Percentiles rank a stretch among this genome's conserved stretches.
These are phyloP conservation scores for Diabrotica balteata DNA, from an alignment of 2,888 invertebrate species.

Conservation along the genomic window DNA sequence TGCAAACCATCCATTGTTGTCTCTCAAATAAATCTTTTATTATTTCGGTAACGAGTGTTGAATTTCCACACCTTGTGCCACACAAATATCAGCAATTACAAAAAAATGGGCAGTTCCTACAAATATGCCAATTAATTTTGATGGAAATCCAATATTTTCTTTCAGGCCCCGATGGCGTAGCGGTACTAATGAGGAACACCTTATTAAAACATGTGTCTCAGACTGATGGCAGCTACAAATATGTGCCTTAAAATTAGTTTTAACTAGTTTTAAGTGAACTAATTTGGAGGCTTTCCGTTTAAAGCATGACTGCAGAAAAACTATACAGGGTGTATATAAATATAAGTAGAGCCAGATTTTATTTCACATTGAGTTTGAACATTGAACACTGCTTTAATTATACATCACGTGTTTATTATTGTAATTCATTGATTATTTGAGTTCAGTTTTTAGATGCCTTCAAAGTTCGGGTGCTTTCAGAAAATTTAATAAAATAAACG, in stretches of 20 bases:
- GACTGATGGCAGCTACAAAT: slow-evolving; percentile 20
- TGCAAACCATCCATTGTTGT: background rate
- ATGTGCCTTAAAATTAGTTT: slow-evolving; percentile 24
- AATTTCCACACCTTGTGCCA: slow-evolving; percentile 12
- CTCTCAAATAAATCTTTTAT: slow-evolving; percentile 17
- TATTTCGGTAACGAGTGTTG: slow-evolving; percentile 9
- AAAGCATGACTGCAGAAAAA: slow-evolving; percentile 13
- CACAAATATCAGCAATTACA: slow-evolving; percentile 18
- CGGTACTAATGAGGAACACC: slow-evolving; percentile 32
- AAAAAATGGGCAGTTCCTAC: slow-evolving; percentile 26
- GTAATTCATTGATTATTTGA: too few species aligned
- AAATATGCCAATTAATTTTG: slow-evolving; percentile 36
- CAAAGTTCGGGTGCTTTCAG: too few species aligned
- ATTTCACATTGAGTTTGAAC: too few species aligned
- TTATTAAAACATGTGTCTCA: slow-evolving; percentile 29
- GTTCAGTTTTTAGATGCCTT: too few species aligned
- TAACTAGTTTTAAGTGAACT: slow-evolving; percentile 27
- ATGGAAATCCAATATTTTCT: slow-evolving; percentile 35
- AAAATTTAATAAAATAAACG: too few species aligned
- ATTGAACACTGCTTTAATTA: too few species aligned
- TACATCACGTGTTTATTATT: too few species aligned
- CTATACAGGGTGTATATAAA: background rate
- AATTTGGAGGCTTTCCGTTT: slow-evolving; percentile 29
- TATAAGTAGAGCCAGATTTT: too few species aligned
- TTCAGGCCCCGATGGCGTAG: slow-evolving; percentile 9